phyloP scores from a whole-genome alignment of 2,113 vertebrate species.

The Odocoileus virginianus region DNA sequence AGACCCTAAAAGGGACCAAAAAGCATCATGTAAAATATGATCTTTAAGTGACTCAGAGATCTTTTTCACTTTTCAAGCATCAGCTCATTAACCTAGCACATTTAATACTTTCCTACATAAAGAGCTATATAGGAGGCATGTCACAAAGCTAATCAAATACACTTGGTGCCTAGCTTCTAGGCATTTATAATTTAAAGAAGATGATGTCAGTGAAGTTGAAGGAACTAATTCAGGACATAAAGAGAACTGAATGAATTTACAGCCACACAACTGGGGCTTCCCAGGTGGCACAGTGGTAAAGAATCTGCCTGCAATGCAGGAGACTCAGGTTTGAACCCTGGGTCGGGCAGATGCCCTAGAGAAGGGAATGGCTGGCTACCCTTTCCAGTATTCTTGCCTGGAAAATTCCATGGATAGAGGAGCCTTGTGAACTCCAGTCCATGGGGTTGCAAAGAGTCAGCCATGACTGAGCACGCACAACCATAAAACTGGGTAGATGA shows the following conservation, averaged over 20 bases:
- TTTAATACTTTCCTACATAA: not conserved
- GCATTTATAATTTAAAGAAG: not conserved
- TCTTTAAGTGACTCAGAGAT: not conserved
- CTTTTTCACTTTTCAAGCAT: constrained; percentile 29
- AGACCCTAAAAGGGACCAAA: not conserved
- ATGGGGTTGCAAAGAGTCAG: not conserved
- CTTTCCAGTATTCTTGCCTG: not conserved
- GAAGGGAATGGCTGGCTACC: not conserved
- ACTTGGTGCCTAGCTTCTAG: not conserved
- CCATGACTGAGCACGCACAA: not conserved
- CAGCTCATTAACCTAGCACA: not conserved
- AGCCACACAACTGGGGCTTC: not conserved
- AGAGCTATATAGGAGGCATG: not conserved
- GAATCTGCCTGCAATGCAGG: not conserved
- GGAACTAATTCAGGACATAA: not conserved
- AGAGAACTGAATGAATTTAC: not conserved
- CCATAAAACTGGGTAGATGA: not conserved
- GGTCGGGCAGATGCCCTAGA: not conserved
- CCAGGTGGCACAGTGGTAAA: not conserved
- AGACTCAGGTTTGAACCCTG: not conserved
- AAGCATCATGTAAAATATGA: not conserved
- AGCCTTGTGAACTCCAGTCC: not conserved
- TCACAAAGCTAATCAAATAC: constrained; percentile 49
- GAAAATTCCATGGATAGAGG: not conserved
- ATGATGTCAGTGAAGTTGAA: not conserved